phyloP scores from a whole-genome alignment of 2,888 invertebrate species.

The Thelaira solivaga region DNA sequence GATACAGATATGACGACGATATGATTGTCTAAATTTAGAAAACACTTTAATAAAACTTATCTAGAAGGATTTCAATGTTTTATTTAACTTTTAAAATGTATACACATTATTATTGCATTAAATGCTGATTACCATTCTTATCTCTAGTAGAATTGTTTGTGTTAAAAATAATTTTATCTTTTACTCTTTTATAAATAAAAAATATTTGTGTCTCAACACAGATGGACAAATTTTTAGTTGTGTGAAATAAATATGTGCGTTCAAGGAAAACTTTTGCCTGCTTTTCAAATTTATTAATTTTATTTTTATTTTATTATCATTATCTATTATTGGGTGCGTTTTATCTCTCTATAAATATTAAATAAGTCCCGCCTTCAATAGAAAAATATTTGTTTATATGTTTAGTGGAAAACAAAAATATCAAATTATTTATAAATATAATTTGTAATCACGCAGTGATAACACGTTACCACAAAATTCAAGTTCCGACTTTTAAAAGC shows the following conservation, averaged over 20 bases:
- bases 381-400: too few species aligned
- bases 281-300: too few species aligned
- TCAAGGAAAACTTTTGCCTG: too few species aligned
- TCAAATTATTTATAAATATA: neutral
- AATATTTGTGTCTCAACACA: too few species aligned
- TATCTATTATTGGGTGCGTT: too few species aligned
- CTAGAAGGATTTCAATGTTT: neutral
- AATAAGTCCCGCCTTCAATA: too few species aligned
- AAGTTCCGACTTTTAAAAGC: too few species aligned
- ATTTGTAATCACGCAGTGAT: constrained; percentile 21
- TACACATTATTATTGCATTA: too few species aligned
- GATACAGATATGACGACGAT: neutral
- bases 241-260: constrained; percentile 2
- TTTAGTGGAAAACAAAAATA: too few species aligned
- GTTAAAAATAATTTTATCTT: constrained; percentile 3
- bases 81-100: constrained; percentile 12
- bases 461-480: constrained; percentile 1
- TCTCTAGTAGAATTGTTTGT: constrained; percentile 3
- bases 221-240: too few species aligned
- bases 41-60: neutral
- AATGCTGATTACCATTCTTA: constrained; percentile 1
- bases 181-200: neutral
- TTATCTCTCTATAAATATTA: too few species aligned
- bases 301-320: too few species aligned
- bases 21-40: constrained; percentile 4